These are phyloP conservation scores for Zaprionus bogoriensis DNA, from an alignment of 2,888 invertebrate species.

Conservation along the genomic window DNA sequence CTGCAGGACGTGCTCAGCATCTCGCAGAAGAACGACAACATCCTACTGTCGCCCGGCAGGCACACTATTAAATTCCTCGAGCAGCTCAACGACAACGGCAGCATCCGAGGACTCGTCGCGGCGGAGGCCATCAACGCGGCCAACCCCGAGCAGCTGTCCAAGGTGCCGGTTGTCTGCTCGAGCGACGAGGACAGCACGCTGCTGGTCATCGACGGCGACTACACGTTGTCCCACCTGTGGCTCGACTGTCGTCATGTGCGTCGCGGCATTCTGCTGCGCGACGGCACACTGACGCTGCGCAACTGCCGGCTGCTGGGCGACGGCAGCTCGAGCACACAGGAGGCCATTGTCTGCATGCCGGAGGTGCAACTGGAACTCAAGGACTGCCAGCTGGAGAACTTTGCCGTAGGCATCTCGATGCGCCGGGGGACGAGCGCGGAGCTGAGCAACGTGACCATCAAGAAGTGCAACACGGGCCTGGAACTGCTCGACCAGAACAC, in stretches of 20 bases:
- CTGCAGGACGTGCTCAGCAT: slow-evolving; percentile 78
- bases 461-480: slow-evolving; percentile 57
- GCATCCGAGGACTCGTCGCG: slow-evolving; percentile 60
- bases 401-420: slow-evolving; percentile 84
- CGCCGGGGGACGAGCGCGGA: slow-evolving; percentile 55
- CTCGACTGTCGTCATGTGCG: slow-evolving; percentile 84
- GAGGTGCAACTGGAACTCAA: slow-evolving; percentile 82
- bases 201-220: slow-evolving; percentile 84
- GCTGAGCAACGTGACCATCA: slow-evolving; percentile 39
- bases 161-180: slow-evolving; percentile 81
- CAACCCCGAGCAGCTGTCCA: slow-evolving; percentile 13
- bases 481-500: slow-evolving; percentile 62
- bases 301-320: slow-evolving; percentile 84
- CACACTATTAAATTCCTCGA: slow-evolving; percentile 84
- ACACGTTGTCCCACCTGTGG: slow-evolving; percentile 84
- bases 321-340: slow-evolving; percentile 84
- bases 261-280: slow-evolving; percentile 84
- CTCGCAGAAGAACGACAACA: slow-evolving; percentile 83
- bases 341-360: slow-evolving; percentile 84
- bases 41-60: slow-evolving; percentile 84
- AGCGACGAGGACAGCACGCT: slow-evolving; percentile 84
- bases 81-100: slow-evolving; percentile 84
- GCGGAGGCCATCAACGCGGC: slow-evolving; percentile 10
- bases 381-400: slow-evolving; percentile 84
- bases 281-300: slow-evolving; percentile 83